Conservation (phyloP, 2,113 vertebrate genomes). For the Catagonus wagneri region DNA sequence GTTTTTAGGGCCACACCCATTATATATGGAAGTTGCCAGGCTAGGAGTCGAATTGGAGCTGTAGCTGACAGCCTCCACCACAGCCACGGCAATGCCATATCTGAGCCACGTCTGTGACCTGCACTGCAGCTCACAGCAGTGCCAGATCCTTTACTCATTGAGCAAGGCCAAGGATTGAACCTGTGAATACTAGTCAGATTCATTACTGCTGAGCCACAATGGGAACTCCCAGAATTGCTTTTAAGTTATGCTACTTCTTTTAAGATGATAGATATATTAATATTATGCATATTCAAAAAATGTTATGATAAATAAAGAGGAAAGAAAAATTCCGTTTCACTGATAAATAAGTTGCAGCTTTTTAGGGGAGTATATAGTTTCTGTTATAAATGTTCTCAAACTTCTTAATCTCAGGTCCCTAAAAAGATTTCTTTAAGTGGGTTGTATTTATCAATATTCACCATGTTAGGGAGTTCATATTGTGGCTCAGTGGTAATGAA, state of each 20-base stretch:
- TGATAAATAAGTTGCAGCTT: not conserved
- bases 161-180: too few species aligned
- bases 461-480: not conserved
- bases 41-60: too few species aligned
- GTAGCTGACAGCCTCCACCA: too few species aligned
- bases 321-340: not conserved
- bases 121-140: too few species aligned
- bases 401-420: not conserved
- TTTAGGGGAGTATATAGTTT: not conserved
- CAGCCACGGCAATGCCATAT: too few species aligned
- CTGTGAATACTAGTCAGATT: too few species aligned
- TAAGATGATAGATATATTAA: not conserved
- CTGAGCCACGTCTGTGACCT: too few species aligned
- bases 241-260: constrained; percentile 12
- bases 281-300: not conserved
- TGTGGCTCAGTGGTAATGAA: not conserved
- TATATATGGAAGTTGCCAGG: too few species aligned
- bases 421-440: not conserved
- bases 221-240: constrained; percentile 3
- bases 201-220: too few species aligned
- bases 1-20: too few species aligned
- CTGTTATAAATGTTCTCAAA: not conserved
- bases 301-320: not conserved
- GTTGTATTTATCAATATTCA: constrained; percentile 38
- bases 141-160: too few species aligned